Evolutionary conservation across 2,888 invertebrate genomes (phyloP).

Genomic region (Phrixothrix hirtus): DNA sequence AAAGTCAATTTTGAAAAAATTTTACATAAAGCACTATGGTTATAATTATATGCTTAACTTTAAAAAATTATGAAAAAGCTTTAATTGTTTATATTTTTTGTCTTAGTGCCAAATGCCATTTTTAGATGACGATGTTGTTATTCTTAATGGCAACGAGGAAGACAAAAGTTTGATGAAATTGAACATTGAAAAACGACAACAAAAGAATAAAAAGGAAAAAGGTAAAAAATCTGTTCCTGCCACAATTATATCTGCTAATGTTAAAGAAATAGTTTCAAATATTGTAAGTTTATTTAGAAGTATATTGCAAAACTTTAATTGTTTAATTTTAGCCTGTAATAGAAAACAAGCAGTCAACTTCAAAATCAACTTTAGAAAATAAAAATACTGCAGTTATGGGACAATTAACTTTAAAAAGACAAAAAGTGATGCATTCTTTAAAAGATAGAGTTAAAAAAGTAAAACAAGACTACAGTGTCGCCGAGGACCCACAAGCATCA

Average conservation of each 20-base stretch:
- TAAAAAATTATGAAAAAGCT: no score
- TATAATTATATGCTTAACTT: no score
- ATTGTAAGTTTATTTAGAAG: no score
- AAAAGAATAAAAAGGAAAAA: slow-evolving; percentile 70
- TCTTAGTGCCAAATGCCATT: slow-evolving; percentile 78
- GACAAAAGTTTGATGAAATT: slow-evolving; percentile 68
- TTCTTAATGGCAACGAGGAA: slow-evolving; percentile 85
- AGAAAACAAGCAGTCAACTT: no score
- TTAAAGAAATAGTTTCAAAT: no score
- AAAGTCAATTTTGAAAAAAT: slow-evolving; percentile 22
- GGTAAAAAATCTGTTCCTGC: no score
- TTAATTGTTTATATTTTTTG: no score
- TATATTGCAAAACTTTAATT: no score
- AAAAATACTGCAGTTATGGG: neutral
- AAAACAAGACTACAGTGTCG: slow-evolving; percentile 81
- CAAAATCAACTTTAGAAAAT: no score
- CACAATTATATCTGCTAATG: no score
- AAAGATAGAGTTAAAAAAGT: slow-evolving; percentile 76
- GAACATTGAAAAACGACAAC: slow-evolving; percentile 70
- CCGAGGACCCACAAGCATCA: slow-evolving; percentile 86
- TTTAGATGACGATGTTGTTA: slow-evolving; percentile 75
- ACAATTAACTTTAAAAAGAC: slow-evolving; percentile 34
- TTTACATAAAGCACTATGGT: no score
- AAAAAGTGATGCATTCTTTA: slow-evolving; percentile 34
- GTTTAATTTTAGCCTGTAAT: no score